Evolutionary conservation across 2,797 vertebrate species (phyloP), one percentile per base, ranked within the genome.

Genomic region (Sphaeramia orbicularis): DNA sequence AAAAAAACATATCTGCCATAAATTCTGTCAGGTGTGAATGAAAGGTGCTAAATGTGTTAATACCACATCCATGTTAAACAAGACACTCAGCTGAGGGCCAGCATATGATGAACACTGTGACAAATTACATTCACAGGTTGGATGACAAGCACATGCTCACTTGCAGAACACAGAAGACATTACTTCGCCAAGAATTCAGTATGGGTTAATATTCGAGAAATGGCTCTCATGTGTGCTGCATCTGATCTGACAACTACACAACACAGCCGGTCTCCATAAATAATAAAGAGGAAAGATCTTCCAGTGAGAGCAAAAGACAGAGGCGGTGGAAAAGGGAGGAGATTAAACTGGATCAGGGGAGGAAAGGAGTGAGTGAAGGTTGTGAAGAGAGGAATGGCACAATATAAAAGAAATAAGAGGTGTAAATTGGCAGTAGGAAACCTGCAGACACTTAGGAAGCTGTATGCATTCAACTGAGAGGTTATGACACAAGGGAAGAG

Each of bases 201-300:
- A 4, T 1, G 60, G 67, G 67, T 71, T 42, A 58, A 71, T 48
- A 27, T 40, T 10, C 43, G 15, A 65, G 41, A 67, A 53, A 10
- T 40, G 38, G 42, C 15, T 51, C n/a, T 54, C 51, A 27, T 43
- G 48, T 71, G 67, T 65, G 69, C 78, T 70, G 77, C 80, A 27
- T 27, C 4, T 27, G 24, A 67, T 65, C 60, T 72, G 83, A 85
- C 84, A 83, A 59, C 63, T 35, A 41, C 68, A 83, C 70, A 72
- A 70, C 47, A 0, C 16, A 71, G 43, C 60, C 61, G 21, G 58
- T 62, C 56, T 76, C 52, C 62, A 89, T 89, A 71, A 90, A 91
- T 90, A 88, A 91, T 88, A 41, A 78, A 86, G 71, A 63, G 61
- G 53, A 56, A 44, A 59, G 45, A 76, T 84, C 61, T 68, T 76